Conservation (phyloP, 2,113 vertebrate genomes). For the Casuarius casuarius region DNA sequence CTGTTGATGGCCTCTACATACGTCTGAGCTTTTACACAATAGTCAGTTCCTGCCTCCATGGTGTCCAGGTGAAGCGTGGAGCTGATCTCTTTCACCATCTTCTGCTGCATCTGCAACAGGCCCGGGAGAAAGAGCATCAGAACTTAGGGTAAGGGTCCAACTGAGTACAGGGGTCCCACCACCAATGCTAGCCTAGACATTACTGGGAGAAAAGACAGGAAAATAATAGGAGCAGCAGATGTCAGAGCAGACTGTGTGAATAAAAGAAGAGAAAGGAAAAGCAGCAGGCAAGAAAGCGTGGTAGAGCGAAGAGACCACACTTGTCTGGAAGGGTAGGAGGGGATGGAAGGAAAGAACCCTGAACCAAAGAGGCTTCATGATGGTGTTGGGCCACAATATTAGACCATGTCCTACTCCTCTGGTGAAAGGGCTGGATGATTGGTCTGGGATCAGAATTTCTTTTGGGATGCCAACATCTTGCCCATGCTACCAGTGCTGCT, state of each 20-base stretch:
- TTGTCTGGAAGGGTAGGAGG: neutral
- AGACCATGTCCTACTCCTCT: neutral
- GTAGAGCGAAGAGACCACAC: neutral
- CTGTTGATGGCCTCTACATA: conserved; percentile 58
- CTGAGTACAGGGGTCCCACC: neutral
- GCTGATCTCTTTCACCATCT: conserved; percentile 10
- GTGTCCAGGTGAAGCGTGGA: conserved; percentile 49
- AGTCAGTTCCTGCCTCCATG: conserved; percentile 61
- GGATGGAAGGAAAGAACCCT: neutral
- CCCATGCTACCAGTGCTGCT: neutral
- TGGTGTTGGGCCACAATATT: neutral
- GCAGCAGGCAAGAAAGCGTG: neutral
- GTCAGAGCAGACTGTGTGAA: neutral
- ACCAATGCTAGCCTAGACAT: neutral
- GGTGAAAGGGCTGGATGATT: neutral
- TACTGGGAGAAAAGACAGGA: neutral
- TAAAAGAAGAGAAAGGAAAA: neutral
- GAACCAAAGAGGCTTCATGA: neutral
- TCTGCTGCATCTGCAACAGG: conserved; percentile 56
- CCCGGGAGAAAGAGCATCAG: neutral
- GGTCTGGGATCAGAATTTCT: neutral
- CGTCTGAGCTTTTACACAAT: conserved; percentile 73
- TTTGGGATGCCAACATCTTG: neutral
- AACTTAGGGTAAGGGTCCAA: neutral
- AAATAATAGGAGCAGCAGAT: neutral